These are phyloP conservation scores for Seison nebaliae DNA, from an alignment of 1,140 invertebrate genomes.

Conservation along the genomic window DNA sequence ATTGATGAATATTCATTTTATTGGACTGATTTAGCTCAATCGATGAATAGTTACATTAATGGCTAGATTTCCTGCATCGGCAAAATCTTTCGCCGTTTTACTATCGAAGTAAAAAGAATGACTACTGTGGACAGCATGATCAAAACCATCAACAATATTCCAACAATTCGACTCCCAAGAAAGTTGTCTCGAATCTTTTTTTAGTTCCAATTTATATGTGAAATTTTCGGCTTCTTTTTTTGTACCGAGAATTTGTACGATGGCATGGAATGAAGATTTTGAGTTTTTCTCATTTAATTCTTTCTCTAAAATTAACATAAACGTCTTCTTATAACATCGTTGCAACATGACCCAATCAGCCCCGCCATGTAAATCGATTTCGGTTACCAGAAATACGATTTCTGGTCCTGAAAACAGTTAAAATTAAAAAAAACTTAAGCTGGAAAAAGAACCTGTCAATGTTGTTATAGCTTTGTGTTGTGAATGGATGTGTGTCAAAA, in stretches of 20 bases:
- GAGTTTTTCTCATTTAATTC: conserved; percentile 50
- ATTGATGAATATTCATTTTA: too few relatives aligned
- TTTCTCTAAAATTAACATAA: conserved; percentile 96
- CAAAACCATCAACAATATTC: conserved; percentile 91
- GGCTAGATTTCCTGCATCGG: conserved; percentile 91
- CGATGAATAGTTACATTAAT: conserved; percentile 99
- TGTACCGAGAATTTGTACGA: conserved; percentile 92
- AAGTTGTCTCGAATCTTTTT: conserved; percentile 62
- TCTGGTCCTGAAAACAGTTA: conserved; percentile 56
- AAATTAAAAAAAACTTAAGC: conserved; percentile 6
- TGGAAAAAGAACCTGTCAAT: conserved; percentile 35
- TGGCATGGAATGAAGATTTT: conserved; percentile 94
- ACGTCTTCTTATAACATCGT: conserved; percentile 89
- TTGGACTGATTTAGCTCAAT: too few relatives aligned
- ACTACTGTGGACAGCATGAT: conserved; percentile 82
- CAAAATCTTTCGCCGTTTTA: conserved; percentile 83
- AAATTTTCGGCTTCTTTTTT: conserved; percentile 95
- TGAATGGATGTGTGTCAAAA: conserved; percentile 87
- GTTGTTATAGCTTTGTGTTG: conserved; percentile 97
- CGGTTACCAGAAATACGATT: conserved; percentile 94
- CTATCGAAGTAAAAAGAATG: conserved; percentile 97
- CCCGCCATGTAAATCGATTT: conserved; percentile 92
- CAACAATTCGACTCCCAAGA: conserved; percentile 97
- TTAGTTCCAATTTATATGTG: conserved; percentile 82
- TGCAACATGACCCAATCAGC: conserved; percentile 99